Evolutionary conservation across 2,113 vertebrate genomes (phyloP), one percentile per base, ranked within the genome.

Genomic region (Pyrgilauda ruficollis): DNA sequence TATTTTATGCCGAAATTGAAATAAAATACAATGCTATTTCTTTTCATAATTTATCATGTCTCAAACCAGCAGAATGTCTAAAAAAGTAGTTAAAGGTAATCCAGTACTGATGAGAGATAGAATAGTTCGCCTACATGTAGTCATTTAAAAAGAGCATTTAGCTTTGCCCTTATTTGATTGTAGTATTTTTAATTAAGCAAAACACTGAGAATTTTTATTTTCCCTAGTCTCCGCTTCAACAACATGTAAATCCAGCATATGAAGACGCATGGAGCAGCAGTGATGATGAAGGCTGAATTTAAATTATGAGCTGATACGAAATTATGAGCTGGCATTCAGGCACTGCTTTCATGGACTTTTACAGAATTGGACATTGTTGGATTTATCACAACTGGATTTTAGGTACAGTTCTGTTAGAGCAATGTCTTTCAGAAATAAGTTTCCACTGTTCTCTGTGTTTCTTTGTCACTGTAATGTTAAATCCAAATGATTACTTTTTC

Each of bases 221-320:
- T 96, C 93, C 91, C 67, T 96, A 99, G 98, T 83, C 59, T 96
- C 96, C 94, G 76, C 75, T 84, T 55, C 97, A 92, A 75, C 88
- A 97, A 33, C 95, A 89, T 11, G 97, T 98, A 78, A 98, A 98
- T 96, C 97, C 97, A 88, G 98, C 98, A 27, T 99, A 99, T 96
- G 98, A 98, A 96, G 99, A 99, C 6, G 97, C 98, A 7, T 99
- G 99, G 99, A 99, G 99, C 96, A 98, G 98, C 98, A 99, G 99
- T 77, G 99, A 98, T 79, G 98, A 99, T 86, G 99, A 99, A 95
- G 98, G 96, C 97, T 96, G 94, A 97, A 91, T 85, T 85, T 86
- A 58, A 74, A 5, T 84, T 49, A 59, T 6, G 11, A 73, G 39
- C n/a, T 72, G 66, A 79, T 68, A n/a, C 2, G 33, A 84, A 87